A percentile compares a stretch with the other conserved stretches of the same genome.
Conservation (phyloP, 2,888 invertebrate genomes). For the Exocentrus adspersus region DNA sequence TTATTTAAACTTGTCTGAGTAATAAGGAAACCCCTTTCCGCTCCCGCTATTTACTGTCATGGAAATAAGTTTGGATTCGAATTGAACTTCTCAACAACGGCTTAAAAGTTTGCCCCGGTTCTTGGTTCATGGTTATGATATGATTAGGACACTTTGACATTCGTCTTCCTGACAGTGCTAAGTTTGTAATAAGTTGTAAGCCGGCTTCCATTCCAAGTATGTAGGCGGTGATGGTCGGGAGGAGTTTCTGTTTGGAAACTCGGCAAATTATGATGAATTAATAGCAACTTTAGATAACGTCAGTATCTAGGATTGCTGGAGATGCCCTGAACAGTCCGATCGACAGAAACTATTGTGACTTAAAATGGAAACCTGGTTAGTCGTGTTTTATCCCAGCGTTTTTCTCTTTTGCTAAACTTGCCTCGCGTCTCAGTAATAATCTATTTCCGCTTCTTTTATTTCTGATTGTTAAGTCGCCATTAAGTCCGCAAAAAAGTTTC, state of each 20-base stretch:
- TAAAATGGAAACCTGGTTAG: too few relatives aligned
- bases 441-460: too few relatives aligned
- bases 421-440: too few relatives aligned
- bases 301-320: too few relatives aligned
- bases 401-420: too few relatives aligned
- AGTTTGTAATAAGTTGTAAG: conserved; percentile 15
- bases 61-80: neutral
- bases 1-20: too few relatives aligned
- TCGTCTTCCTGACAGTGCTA: conserved; percentile 13
- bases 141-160: conserved; percentile 17
- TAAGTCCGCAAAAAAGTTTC: neutral
- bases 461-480: too few relatives aligned
- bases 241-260: conserved; percentile 2
- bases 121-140: conserved; percentile 12
- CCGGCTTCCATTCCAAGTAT: conserved; percentile 8
- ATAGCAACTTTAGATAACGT: neutral
- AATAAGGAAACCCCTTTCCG: neutral
- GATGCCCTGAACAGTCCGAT: too few relatives aligned
- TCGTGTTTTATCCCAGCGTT: too few relatives aligned
- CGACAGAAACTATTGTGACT: too few relatives aligned
- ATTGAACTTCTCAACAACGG: conserved; percentile 10
- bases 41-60: neutral
- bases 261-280: neutral
- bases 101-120: conserved; percentile 12
- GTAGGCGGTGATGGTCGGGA: conserved; percentile 2